Evolutionary conservation across 1,140 invertebrate species (phyloP), one percentile per base, ranked within the genome.

Genomic region (Temnothorax curvispinosus): DNA sequence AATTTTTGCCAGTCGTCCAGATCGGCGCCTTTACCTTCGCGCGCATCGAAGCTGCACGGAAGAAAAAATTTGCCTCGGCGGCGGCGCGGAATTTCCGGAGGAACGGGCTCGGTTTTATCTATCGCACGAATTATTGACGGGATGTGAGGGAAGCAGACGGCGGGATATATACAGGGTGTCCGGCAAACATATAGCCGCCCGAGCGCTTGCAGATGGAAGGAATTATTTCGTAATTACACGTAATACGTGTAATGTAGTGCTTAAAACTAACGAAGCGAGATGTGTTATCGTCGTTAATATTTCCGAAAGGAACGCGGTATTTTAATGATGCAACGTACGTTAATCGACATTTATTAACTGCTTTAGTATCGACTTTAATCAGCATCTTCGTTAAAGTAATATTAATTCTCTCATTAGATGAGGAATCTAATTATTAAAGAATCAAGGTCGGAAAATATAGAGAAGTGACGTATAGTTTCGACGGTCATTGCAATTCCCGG

Each of bases 121-220:
- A 81, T 81, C 64, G 78, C 52, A 56, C 78, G 78, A 81, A 81
- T 81, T 81, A 81, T 71, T 71, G 78, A 81, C 78, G 78, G 78
- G 78, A 81, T 81, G 64, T 81, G 78, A 71, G 78, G 52, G 64
- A 71, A 81, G 64, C 64, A 56, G 65, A 38, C 78, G 64, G 35
- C 50, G 50, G 65, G 50, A 69, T 56, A 81, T 71, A 71, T 81
- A 81, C 52, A 81, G 78, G 78, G 78, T 81, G 78, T 81, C 50
- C 76, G 41, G 9, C 15, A 47, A 47, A 18, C 35, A 6, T 67
- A 44, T 67, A 44, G 11, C 7, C 75, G 64, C 5, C 7, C 38
- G 50, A 38, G 35, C 64, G 78, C 52, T 15, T n/a, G 50, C 78
- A 44, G 38, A 71, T 56, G 77, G 35, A 52, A 41, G 50, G 38